Evolutionary conservation across 2,797 vertebrate species (phyloP).

Genomic region (Halcyon leucocephala): DNA sequence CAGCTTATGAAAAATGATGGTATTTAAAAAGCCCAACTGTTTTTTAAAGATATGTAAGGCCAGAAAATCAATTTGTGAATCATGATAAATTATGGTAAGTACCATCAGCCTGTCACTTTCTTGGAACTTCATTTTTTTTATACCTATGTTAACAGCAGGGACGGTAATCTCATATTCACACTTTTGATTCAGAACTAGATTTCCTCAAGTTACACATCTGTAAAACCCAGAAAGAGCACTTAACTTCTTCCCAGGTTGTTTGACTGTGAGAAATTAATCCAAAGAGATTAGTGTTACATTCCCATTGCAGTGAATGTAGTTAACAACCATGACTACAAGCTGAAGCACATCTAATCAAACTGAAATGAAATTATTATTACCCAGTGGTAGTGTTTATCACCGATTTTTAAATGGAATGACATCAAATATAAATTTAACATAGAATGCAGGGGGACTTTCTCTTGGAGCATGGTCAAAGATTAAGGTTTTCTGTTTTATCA

Average conservation of each 20-base stretch:
- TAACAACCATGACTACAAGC: conserved; percentile 18
- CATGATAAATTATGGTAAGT: conserved; percentile 41
- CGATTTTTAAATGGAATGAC: neutral
- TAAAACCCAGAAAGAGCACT: neutral
- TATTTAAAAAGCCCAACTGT: conserved; percentile 47
- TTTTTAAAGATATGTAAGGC: conserved; percentile 61
- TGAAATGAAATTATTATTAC: conserved; percentile 1
- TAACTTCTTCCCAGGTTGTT: neutral
- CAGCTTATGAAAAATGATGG: conserved; percentile 63
- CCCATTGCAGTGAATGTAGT: neutral
- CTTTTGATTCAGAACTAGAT: conserved; percentile 35
- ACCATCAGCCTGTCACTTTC: neutral
- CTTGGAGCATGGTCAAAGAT: neutral
- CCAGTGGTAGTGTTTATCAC: neutral
- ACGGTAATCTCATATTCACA: neutral
- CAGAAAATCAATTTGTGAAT: conserved; percentile 72
- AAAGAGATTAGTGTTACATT: conserved; percentile 12
- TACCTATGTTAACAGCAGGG: neutral
- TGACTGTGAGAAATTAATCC: neutral
- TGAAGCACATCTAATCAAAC: conserved; percentile 9
- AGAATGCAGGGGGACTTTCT: conserved; percentile 11
- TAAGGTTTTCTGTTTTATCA: conserved; percentile 43
- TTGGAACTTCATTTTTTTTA: neutral
- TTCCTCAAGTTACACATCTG: neutral
- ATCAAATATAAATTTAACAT: conserved; percentile 6